A percentile compares a stretch with the other conserved stretches of the same genome.
phyloP scores from a whole-genome alignment of 1,140 invertebrate species.

The Marisa cornuarietis region DNA sequence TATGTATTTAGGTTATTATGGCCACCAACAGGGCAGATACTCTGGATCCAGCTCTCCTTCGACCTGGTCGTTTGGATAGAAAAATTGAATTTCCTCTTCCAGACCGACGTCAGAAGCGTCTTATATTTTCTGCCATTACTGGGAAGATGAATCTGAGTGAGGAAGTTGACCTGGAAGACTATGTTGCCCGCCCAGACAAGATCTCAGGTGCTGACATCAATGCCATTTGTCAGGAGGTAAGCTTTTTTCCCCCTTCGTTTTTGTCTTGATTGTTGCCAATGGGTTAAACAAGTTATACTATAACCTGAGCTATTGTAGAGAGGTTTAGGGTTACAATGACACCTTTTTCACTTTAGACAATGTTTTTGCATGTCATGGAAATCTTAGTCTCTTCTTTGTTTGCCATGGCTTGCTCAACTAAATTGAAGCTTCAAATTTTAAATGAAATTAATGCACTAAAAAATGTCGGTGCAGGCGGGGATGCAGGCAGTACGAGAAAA shows the following conservation, averaged over 20 bases:
- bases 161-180: slow-evolving; percentile 99
- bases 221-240: slow-evolving; percentile 98
- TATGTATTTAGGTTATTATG: slow-evolving; percentile 89
- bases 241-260: slow-evolving; percentile 40
- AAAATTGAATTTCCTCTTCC: slow-evolving; percentile 99
- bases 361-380: too few species aligned
- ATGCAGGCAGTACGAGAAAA: slow-evolving; percentile 99
- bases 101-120: slow-evolving; percentile 95
- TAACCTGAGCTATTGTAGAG: too few species aligned
- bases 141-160: slow-evolving; percentile 99
- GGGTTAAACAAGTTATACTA: too few species aligned
- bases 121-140: slow-evolving; percentile 98
- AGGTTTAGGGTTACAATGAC: too few species aligned
- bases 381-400: too few species aligned
- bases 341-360: too few species aligned
- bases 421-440: too few species aligned
- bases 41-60: slow-evolving; percentile 94
- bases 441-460: neutral
- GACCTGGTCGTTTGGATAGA: slow-evolving; percentile 96
- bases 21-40: slow-evolving; percentile 99
- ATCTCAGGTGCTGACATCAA: slow-evolving; percentile 99
- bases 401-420: too few species aligned
- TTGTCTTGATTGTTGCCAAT: too few species aligned
- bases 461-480: slow-evolving; percentile 71
- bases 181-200: slow-evolving; percentile 96